Conservation (phyloP, 1,140 invertebrate genomes). For the Antheraea mylitta region DNA sequence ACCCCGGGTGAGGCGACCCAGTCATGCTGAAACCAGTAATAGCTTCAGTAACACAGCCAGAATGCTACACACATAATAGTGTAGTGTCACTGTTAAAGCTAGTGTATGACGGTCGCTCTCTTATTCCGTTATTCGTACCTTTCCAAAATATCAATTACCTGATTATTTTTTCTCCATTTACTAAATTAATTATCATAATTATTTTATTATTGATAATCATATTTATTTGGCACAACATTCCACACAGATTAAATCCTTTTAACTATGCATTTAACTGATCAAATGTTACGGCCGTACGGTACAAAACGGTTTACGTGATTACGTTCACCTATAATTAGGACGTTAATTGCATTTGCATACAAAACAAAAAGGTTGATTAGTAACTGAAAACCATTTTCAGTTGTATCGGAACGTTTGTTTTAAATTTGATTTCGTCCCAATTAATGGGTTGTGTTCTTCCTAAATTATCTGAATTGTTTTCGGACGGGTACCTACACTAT, state of each 20-base stretch:
- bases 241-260: neutral
- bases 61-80: too few relatives aligned
- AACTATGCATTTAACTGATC: neutral
- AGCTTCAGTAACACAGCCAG: too few relatives aligned
- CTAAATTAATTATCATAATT: too few relatives aligned
- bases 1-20: too few relatives aligned
- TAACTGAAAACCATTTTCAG: neutral
- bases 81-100: too few relatives aligned
- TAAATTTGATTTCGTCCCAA: neutral
- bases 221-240: neutral
- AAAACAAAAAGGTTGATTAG: slow-evolving; percentile 3
- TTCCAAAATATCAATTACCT: too few relatives aligned
- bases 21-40: too few relatives aligned
- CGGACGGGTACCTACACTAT: too few relatives aligned
- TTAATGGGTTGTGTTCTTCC: neutral
- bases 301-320: slow-evolving; percentile 2
- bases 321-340: slow-evolving; percentile 1
- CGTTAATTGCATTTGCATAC: slow-evolving; percentile 2
- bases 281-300: neutral
- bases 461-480: too few relatives aligned
- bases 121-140: too few relatives aligned
- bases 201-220: neutral
- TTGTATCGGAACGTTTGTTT: neutral
- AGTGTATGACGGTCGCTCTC: too few relatives aligned
- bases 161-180: too few relatives aligned